Base-by-base conservation (phyloP, 2,113 vertebrate genomes). In the Perca fluviatilis region DNA sequence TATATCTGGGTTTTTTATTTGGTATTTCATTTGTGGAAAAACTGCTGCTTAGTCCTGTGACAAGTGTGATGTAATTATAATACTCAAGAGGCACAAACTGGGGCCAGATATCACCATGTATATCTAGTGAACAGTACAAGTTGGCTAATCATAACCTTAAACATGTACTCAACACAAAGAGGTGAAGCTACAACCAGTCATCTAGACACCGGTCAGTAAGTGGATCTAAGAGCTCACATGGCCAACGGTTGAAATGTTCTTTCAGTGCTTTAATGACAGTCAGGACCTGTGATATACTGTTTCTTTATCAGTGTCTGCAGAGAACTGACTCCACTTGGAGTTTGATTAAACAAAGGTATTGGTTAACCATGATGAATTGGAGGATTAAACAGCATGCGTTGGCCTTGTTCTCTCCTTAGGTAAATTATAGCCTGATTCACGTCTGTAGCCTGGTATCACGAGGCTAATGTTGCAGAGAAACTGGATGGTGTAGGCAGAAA, bases 311-410 rank as follows among this genome's bases (percentile, higher is more conserved):
- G 63, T 65, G 70, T 74, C 79, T 46, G 27, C 16, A 46, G 74
- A 74, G 57, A 83, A 67, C 67, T 40, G 72, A 77, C 73, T 62
- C 80, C 21, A 27, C 5, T 27, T 71, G 66, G 25, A 71, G 74
- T 88, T 81, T 82, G 87, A 89, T 89, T 85, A 87, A 89, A 76
- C 60, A 69, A 70, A 53, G 21, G 70, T 71, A 43, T 79, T 77
- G 43, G 65, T 82, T 86, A 85, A 80, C 81, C 16, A 14, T 83
- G 79, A 85, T 74, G 23, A 65, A 74, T 1, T 62, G 46, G 21
- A 77, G 65, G 57, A 88, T 74, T 72, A 82, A 91, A 85, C 66
- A 68, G 43, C 40, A 57, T n/a, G 61, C 15, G 11, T 36, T 68
- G 69, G 62, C 67, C 71, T 57, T 10, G 33, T 69, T 74, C 30